Base-by-base conservation (phyloP, 2,888 invertebrate genomes). In the Agonum fuliginosum region DNA sequence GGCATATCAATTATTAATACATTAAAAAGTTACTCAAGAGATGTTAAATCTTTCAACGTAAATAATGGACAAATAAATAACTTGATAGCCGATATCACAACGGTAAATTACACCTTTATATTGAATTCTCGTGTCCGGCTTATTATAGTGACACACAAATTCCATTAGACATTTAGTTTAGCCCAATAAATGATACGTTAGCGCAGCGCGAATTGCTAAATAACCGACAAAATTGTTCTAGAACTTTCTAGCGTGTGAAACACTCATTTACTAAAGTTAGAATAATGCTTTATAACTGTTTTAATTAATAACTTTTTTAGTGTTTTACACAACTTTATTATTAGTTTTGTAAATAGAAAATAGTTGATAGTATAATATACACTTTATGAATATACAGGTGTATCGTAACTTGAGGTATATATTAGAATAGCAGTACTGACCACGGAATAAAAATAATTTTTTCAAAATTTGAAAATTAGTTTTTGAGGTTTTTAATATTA, bases 101-200 rank as follows among this genome's bases (percentile, higher is more conserved):
- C 69, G 46, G 69, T 41, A 69, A 46, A 69, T 46, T 69, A 69
- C 37, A 67, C 20, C 41, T 41, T n/a, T 14, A 67, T 67, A 67
- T 69, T 46, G 69, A 46, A 27, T 69, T 69, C 27, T 34, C 69
- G 46, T 69, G 69, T 43, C 22, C 22, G 24, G 46, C 14, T 46
- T 27, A 67, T 67, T 54, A 24, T 27, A 54, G 27, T 43, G 69
- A 69, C 69, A 69, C 46, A 69, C n/a, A 22, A 69, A 69, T 46
- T 69, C 69, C 69, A 69, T n/a, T n/a, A n/a, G n/a, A n/a, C n/a
- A n/a, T 69, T 69, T 69, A 69, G 69, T 22, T 43, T n/a, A 43
- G 27, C 24, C 41, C 12, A 69, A 69, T 69, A 69, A 43, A 24
- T 46, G 69, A 43, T 58, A 58, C 14, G 17, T 58, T 58, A 14